phyloP scores from a whole-genome alignment of 2,888 invertebrate genomes.

The Isoperla grammatica region DNA sequence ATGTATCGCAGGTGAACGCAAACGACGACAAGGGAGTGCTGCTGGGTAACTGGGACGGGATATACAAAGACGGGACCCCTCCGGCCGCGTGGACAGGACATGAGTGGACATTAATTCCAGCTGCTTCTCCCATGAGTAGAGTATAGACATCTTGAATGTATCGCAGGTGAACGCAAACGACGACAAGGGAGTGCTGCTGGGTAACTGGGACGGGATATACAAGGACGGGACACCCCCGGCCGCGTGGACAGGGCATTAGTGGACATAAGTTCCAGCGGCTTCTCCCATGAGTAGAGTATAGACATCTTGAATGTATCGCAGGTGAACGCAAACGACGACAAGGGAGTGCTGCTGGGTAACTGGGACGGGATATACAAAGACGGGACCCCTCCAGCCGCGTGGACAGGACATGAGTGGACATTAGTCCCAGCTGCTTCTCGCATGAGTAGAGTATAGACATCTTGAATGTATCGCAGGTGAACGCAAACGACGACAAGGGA shows the following conservation, averaged over 20 bases:
- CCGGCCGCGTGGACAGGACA: slow-evolving; percentile 63
- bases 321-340: slow-evolving; percentile 57
- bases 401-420: too few relatives aligned
- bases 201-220: slow-evolving; percentile 70
- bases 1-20: slow-evolving; percentile 57
- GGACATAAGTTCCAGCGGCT: too few relatives aligned
- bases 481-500: slow-evolving; percentile 54
- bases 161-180: slow-evolving; percentile 57
- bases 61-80: slow-evolving; percentile 66
- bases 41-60: slow-evolving; percentile 66
- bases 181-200: slow-evolving; percentile 56
- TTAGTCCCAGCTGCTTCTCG: too few relatives aligned
- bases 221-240: slow-evolving; percentile 68
- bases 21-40: slow-evolving; percentile 55
- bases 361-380: slow-evolving; percentile 71
- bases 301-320: slow-evolving; percentile 34
- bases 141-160: too few relatives aligned
- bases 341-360: slow-evolving; percentile 61
- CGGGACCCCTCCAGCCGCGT: slow-evolving; percentile 68
- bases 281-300: too few relatives aligned
- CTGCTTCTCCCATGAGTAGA: too few relatives aligned
- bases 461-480: slow-evolving; percentile 53
- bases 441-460: too few relatives aligned
- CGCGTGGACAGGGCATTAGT: slow-evolving; percentile 80
- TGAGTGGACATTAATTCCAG: too few relatives aligned